Evolutionary conservation across 2,113 vertebrate species (phyloP).

Genomic region (Euleptes europaea): DNA sequence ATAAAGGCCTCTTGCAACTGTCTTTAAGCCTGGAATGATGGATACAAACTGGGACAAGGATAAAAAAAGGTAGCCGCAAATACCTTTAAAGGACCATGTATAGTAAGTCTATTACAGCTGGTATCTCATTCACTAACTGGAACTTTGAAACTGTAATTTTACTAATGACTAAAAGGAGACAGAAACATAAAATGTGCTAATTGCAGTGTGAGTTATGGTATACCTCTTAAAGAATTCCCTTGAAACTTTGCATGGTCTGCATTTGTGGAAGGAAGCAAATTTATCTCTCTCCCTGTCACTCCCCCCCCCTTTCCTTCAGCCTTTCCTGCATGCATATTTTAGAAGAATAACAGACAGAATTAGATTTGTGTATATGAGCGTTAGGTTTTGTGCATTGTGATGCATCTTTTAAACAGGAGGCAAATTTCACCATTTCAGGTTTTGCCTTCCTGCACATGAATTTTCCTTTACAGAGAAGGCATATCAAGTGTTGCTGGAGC

Average conservation of each 20-base stretch:
- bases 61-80: background rate
- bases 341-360: background rate
- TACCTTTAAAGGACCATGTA: background rate
- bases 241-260: background rate
- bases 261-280: conserved; percentile 2
- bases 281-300: background rate
- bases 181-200: background rate
- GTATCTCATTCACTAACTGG: background rate
- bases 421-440: background rate
- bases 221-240: conserved; percentile 19
- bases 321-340: background rate
- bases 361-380: background rate
- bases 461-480: background rate
- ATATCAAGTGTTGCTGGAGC: background rate
- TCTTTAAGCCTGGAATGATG: background rate
- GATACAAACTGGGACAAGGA: background rate
- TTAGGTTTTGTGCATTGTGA: background rate
- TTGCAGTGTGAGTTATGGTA: background rate
- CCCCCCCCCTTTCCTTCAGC: background rate
- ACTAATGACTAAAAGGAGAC: conserved; percentile 4
- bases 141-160: background rate
- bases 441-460: rapidly evolving
- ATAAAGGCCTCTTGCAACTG: too few relatives aligned
- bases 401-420: background rate
- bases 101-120: background rate